Conservation (phyloP, 2,797 vertebrate species). For the Linurgus olivaceus region DNA sequence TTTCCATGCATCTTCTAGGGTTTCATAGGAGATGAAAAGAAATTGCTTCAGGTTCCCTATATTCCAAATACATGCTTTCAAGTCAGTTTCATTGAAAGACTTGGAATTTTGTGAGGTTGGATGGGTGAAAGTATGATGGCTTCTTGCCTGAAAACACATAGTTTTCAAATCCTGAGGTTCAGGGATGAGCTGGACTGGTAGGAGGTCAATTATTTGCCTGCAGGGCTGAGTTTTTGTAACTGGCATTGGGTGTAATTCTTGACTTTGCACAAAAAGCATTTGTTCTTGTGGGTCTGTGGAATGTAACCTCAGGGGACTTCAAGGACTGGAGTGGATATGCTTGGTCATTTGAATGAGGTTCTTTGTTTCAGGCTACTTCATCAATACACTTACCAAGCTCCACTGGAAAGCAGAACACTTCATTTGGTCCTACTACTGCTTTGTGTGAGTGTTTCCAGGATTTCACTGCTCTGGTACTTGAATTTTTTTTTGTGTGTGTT, state of each 20-base stretch:
- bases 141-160: not conserved
- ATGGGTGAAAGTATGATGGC: not conserved
- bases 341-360: not conserved
- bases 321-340: not conserved
- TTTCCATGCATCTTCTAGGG: not conserved
- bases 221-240: not conserved
- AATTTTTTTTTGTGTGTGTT: not conserved
- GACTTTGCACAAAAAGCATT: not conserved
- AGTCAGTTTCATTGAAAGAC: not conserved
- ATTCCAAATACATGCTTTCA: not conserved
- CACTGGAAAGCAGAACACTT: not conserved
- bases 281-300: not conserved
- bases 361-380: not conserved
- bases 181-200: not conserved
- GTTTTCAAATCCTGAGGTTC: not conserved
- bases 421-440: not conserved
- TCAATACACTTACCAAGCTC: not conserved
- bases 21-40: not conserved
- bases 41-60: not conserved
- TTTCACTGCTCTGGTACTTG: not conserved
- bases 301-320: not conserved
- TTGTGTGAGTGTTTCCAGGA: not conserved
- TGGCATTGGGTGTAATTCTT: not conserved
- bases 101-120: not conserved
- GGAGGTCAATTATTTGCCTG: not conserved